Evolutionary conservation across 64 coral and sea anemone species (phyloP).

Genomic region (Dendronephthya gigantea): DNA sequence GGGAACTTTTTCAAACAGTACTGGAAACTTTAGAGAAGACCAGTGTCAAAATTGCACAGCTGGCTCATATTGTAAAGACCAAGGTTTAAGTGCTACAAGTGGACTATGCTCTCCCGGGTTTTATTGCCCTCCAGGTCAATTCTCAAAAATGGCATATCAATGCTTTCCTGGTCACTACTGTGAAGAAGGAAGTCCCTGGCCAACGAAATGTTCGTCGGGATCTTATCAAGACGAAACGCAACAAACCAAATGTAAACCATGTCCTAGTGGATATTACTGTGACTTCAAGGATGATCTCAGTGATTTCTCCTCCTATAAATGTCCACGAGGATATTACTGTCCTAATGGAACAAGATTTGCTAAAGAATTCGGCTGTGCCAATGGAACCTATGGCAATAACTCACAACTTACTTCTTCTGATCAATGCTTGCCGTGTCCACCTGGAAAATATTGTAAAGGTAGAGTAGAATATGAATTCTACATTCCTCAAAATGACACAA

Average conservation of each 20-base stretch:
- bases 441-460: conserved; percentile 81
- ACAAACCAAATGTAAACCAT: conserved; percentile 69
- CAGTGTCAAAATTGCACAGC: conserved; percentile 44
- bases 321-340: conserved; percentile 78
- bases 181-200: conserved; percentile 47
- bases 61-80: conserved; percentile 61
- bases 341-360: conserved; percentile 89
- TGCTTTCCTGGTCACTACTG: conserved; percentile 78
- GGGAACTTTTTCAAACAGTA: conserved; percentile 82
- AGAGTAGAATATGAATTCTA: neutral
- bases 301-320: conserved; percentile 52
- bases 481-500: too few relatives aligned
- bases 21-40: conserved; percentile 51
- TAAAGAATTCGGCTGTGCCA: conserved; percentile 83
- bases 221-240: conserved; percentile 80
- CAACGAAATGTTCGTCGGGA: conserved; percentile 60
- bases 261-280: conserved; percentile 81
- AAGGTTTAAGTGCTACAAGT: conserved; percentile 56
- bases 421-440: conserved; percentile 70
- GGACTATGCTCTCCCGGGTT: conserved; percentile 62
- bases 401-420: conserved; percentile 51
- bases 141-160: neutral
- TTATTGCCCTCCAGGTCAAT: conserved; percentile 60
- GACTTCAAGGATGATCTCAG: conserved; percentile 81
- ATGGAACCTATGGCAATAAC: conserved; percentile 76